Evolutionary conservation across 2,113 vertebrate species (phyloP).

Genomic region (Grammomys dolichurus): DNA sequence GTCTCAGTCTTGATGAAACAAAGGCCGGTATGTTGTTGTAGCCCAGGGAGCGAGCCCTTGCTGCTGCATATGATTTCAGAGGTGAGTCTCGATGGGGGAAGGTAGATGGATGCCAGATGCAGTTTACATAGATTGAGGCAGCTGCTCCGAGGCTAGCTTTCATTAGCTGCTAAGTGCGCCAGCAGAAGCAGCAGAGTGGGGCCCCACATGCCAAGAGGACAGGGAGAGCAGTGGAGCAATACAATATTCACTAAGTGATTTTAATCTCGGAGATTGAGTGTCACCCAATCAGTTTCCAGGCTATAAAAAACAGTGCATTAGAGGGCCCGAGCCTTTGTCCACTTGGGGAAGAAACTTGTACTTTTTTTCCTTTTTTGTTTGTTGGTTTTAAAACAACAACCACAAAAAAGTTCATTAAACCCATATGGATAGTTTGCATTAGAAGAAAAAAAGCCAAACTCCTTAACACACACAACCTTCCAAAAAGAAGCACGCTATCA

Average conservation of each 20-base stretch:
- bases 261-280: constrained; percentile 88
- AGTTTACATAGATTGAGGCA: constrained; percentile 89
- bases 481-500: constrained; percentile 22
- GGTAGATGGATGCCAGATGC: constrained; percentile 91
- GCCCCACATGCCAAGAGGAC: constrained; percentile 80
- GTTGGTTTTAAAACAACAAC: constrained; percentile 53
- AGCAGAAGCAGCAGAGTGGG: constrained; percentile 81
- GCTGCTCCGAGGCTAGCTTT: constrained; percentile 87
- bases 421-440: constrained; percentile 13
- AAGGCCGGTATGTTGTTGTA: constrained; percentile 86
- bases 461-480: not conserved
- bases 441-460: not conserved
- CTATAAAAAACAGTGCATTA: constrained; percentile 72
- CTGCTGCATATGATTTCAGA: constrained; percentile 87
- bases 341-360: not conserved
- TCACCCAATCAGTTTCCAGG: constrained; percentile 83
- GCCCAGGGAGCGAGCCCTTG: constrained; percentile 79
- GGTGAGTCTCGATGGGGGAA: constrained; percentile 89
- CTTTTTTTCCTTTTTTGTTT: not conserved
- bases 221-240: constrained; percentile 81
- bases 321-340: constrained; percentile 51
- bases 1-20: constrained; percentile 86
- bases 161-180: constrained; percentile 82
- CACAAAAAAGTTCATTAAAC: not conserved
- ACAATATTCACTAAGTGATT: constrained; percentile 88